Conservation (phyloP, 1,140 invertebrate genomes). For the Formica exsecta region DNA sequence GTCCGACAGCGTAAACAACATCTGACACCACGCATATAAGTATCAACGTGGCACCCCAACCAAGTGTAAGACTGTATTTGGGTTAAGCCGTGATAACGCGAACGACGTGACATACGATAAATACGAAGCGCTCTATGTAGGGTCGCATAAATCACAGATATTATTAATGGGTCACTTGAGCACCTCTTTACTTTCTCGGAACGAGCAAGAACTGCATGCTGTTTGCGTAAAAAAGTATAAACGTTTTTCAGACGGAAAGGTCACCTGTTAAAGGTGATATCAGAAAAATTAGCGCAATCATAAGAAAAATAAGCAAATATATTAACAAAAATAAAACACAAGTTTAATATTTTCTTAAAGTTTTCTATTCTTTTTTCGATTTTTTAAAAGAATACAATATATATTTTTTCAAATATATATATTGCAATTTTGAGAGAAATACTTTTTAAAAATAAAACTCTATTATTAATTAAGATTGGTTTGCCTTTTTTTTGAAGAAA, state of each 20-base stretch:
- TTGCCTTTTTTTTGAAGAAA: neutral
- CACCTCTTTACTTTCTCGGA: conserved; percentile 3
- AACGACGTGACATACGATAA: conserved; percentile 59
- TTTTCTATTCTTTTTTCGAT: neutral
- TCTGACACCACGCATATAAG: neutral
- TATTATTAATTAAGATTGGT: neutral
- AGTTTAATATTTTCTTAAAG: neutral
- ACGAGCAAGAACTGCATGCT: neutral
- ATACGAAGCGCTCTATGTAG: conserved; percentile 8
- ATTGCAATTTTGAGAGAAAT: neutral
- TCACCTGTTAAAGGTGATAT: conserved; percentile 43
- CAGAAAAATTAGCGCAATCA: neutral
- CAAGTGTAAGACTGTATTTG: conserved; percentile 60
- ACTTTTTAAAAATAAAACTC: neutral
- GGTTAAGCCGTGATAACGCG: conserved; percentile 62
- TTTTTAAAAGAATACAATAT: no score
- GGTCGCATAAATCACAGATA: conserved; percentile 69
- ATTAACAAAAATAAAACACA: neutral
- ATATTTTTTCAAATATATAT: neutral
- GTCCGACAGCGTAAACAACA: conserved; percentile 35
- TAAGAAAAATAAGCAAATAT: neutral
- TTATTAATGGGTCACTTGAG: conserved; percentile 58
- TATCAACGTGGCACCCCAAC: neutral
- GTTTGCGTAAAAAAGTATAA: neutral
- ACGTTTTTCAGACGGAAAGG: conserved; percentile 13